These are phyloP conservation scores for Tubulanus polymorphus DNA, from an alignment of 2,888 invertebrate species.

Conservation along the genomic window DNA sequence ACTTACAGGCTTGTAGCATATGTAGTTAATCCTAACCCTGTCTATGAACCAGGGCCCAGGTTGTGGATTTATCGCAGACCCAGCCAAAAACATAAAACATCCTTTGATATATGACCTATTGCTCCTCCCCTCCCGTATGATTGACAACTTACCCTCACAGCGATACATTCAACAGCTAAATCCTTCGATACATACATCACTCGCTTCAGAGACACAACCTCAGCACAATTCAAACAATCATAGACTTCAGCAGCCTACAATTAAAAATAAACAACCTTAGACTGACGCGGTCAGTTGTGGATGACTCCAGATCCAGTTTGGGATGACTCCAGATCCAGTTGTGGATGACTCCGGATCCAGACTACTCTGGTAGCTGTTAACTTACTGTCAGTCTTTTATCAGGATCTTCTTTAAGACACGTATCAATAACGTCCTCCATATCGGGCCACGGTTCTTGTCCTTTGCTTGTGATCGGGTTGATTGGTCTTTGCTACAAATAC, in stretches of 20 bases:
- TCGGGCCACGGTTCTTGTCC: conserved; percentile 36
- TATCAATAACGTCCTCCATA: conserved; percentile 34
- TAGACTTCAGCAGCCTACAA: conserved; percentile 28
- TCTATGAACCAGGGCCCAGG: no score
- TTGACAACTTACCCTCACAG: conserved; percentile 31
- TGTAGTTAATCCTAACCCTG: no score
- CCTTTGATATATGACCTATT: neutral
- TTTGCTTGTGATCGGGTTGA: conserved; percentile 30
- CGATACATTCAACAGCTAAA: conserved; percentile 39
- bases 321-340: neutral
- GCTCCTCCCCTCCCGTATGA: neutral
- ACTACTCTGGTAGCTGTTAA: no score
- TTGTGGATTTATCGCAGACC: neutral
- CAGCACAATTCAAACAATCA: conserved; percentile 26
- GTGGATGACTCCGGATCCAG: no score
- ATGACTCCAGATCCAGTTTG: neutral
- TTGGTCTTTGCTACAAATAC: conserved; percentile 24
- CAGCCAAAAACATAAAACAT: neutral
- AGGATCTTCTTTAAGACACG: conserved; percentile 36
- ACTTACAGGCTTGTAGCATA: no score
- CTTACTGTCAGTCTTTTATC: conserved; percentile 35
- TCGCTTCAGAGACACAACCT: conserved; percentile 30
- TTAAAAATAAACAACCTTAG: neutral
- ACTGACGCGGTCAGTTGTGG: neutral
- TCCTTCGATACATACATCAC: conserved; percentile 32